phyloP scores from a whole-genome alignment of 1,140 invertebrate species.

The Laodelphax striatellus region DNA sequence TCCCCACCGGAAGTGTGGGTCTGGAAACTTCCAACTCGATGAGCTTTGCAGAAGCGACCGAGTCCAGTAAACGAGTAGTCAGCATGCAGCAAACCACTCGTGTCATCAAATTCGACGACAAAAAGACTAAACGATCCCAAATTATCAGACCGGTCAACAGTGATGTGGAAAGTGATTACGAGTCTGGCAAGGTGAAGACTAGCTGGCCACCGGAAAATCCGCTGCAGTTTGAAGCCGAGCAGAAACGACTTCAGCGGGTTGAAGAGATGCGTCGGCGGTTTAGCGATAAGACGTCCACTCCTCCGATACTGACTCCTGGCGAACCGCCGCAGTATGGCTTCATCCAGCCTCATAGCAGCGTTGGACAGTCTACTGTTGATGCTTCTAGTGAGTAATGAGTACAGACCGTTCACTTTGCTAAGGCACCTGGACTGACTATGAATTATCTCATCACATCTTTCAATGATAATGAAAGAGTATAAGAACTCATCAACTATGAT shows the following conservation, averaged over 20 bases:
- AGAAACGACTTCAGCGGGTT: constrained; percentile 27
- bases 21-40: constrained; percentile 51
- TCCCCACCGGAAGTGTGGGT: constrained; percentile 32
- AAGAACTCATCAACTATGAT: too few relatives aligned
- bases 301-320: constrained; percentile 38
- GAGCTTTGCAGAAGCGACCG: constrained; percentile 54
- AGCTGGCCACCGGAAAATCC: constrained; percentile 46
- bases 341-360: constrained; percentile 33
- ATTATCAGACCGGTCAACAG: constrained; percentile 53
- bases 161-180: constrained; percentile 55
- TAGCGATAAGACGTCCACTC: constrained; percentile 23
- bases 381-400: constrained; percentile 20
- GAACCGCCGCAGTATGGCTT: constrained; percentile 48
- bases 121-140: constrained; percentile 29
- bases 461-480: too few relatives aligned
- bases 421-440: too few relatives aligned
- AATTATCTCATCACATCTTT: too few relatives aligned
- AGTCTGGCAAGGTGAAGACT: constrained; percentile 37
- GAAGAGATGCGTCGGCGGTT: constrained; percentile 32
- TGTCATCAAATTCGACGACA: constrained; percentile 50
- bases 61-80: constrained; percentile 46
- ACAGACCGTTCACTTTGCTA: too few relatives aligned
- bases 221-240: constrained; percentile 32
- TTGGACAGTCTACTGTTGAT: constrained; percentile 28
- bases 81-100: constrained; percentile 55